Percentiles rank a stretch among this genome's conserved stretches.
Conservation (phyloP, 2,888 invertebrate genomes). For the Diplazon laetatorius region DNA sequence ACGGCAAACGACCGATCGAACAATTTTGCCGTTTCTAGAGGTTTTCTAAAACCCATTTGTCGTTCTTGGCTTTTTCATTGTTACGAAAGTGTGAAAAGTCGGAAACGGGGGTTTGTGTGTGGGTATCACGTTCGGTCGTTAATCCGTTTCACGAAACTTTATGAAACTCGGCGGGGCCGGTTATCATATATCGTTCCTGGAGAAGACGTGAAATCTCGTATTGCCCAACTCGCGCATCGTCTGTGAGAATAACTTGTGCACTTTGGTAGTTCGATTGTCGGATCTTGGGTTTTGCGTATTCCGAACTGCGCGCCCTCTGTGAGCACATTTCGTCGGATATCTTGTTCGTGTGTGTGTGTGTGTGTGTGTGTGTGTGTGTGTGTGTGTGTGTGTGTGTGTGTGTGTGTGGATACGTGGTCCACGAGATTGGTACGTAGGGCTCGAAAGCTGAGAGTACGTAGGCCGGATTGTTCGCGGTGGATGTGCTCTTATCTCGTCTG, state of each 20-base stretch:
- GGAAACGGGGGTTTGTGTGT: no score
- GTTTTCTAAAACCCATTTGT: no score
- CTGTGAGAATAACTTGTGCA: conserved; percentile 37
- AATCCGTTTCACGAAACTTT: conserved; percentile 50
- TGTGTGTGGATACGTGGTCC: background rate
- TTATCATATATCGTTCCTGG: conserved; percentile 3
- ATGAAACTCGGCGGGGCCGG: no score
- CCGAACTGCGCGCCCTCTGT: no score
- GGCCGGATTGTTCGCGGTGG: conserved; percentile 35
- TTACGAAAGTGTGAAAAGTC: conserved; percentile 16
- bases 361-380: conserved; percentile 1
- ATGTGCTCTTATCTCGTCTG: conserved; percentile 56
- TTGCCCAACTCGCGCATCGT: conserved; percentile 11
- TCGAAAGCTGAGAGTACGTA: conserved; percentile 29
- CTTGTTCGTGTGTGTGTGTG: background rate
- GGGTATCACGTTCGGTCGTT: conserved; percentile 36
- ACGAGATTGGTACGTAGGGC: conserved; percentile 13
- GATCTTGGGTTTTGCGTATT: conserved; percentile 32
- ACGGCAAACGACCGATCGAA: no score
- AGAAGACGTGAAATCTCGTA: background rate
- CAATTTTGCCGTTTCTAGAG: no score
- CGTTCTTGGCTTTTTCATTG: no score
- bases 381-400: conserved; percentile 4
- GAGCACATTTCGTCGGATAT: conserved; percentile 10
- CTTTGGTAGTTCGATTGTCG: conserved; percentile 43